These are phyloP conservation scores for Phymastichus coffea DNA, from an alignment of 1,140 invertebrate species.

Conservation along the genomic window DNA sequence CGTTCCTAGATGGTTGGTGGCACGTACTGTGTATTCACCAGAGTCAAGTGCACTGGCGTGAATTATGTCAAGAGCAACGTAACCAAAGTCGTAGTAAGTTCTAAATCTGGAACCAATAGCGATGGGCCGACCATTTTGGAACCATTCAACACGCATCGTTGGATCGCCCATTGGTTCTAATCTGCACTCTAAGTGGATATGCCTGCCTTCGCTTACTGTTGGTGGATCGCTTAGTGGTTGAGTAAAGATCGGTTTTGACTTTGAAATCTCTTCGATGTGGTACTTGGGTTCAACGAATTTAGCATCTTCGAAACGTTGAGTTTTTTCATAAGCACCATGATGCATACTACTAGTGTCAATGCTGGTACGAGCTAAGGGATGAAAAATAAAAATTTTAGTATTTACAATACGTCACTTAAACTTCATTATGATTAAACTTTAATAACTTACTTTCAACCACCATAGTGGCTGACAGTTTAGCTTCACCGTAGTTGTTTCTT, in stretches of 20 bases:
- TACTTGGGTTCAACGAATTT: conserved; percentile 86
- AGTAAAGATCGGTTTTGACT: conserved; percentile 88
- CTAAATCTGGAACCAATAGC: conserved; percentile 88
- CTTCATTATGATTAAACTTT: not conserved
- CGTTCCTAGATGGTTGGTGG: conserved; percentile 88
- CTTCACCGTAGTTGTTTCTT: conserved; percentile 84
- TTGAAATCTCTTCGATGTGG: conserved; percentile 89
- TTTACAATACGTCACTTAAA: conserved; percentile 4
- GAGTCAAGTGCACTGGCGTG: conserved; percentile 85
- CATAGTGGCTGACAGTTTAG: conserved; percentile 78
- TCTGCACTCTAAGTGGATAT: conserved; percentile 86
- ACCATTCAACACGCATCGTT: conserved; percentile 96
- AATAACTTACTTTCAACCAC: conserved; percentile 78
- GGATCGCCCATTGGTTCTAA: conserved; percentile 93
- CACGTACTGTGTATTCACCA: conserved; percentile 90
- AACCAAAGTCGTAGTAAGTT: conserved; percentile 95
- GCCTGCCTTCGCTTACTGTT: conserved; percentile 86
- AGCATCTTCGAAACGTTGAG: conserved; percentile 80
- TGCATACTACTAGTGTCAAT: conserved; percentile 89
- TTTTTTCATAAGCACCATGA: conserved; percentile 80
- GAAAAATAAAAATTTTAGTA: conserved; percentile 40
- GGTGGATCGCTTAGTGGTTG: conserved; percentile 79
- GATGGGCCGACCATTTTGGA: conserved; percentile 84
- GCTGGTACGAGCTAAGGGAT: conserved; percentile 70
- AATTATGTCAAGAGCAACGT: conserved; percentile 87